These are phyloP conservation scores for Hemistola chrysoprasaria DNA, from an alignment of 2,888 invertebrate species.

Conservation along the genomic window DNA sequence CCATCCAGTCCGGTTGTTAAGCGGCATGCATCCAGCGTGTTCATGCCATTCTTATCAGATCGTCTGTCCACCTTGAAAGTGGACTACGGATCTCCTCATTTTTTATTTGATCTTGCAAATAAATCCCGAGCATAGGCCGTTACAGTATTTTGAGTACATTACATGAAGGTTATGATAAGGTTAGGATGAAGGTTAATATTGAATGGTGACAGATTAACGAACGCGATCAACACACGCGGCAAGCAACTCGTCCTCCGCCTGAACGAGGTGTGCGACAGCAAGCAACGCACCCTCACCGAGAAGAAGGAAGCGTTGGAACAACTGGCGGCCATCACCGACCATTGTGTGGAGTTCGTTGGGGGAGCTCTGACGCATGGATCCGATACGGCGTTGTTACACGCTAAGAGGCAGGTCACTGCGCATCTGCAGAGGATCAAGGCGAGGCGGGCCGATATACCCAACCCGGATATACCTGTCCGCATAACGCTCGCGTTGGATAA, in stretches of 20 bases:
- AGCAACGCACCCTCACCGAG: conserved; percentile 89
- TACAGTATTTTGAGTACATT: too few species aligned
- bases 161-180: too few species aligned
- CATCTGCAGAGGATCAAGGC: conserved; percentile 92
- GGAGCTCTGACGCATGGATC: conserved; percentile 88
- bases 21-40: too few species aligned
- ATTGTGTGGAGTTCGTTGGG: conserved; percentile 93
- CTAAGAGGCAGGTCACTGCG: conserved; percentile 74
- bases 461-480: conserved; percentile 93
- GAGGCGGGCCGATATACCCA: conserved; percentile 92
- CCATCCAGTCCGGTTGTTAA: too few species aligned
- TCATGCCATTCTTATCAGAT: too few species aligned
- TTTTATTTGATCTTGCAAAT: too few species aligned
- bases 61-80: too few species aligned
- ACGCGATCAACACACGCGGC: conserved; percentile 91
- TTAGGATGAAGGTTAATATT: too few species aligned
- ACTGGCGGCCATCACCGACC: conserved; percentile 92
- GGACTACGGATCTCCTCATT: too few species aligned
- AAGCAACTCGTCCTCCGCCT: conserved; percentile 91
- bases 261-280: conserved; percentile 88
- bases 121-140: too few species aligned
- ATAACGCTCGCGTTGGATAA: conserved; percentile 91
- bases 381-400: conserved; percentile 91
- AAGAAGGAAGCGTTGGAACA: conserved; percentile 92
- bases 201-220: conserved; percentile 85